phyloP scores from a whole-genome alignment of 2,113 vertebrate species.

The Progne subis region DNA sequence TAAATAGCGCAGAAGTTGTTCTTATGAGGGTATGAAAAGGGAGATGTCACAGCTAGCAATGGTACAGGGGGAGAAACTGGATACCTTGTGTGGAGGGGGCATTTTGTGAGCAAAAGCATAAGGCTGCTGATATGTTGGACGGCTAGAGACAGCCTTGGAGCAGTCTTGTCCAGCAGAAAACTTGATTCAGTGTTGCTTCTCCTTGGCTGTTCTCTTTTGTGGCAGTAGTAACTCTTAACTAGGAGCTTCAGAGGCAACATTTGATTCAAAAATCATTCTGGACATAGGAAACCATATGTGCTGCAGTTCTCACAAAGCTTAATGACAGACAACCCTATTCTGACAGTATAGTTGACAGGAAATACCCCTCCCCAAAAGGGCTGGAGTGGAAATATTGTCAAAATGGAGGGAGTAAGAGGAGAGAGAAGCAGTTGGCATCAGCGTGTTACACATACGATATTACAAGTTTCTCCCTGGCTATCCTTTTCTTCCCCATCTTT shows the following conservation, averaged over 20 bases:
- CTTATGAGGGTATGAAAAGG: fast-evolving
- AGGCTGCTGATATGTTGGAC: fast-evolving
- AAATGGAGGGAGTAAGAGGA: background rate
- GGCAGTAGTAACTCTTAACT: background rate
- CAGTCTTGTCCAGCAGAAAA: background rate
- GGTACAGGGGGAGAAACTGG: background rate
- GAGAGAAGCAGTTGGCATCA: background rate
- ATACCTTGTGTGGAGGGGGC: background rate
- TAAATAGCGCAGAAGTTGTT: background rate
- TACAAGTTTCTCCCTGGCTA: background rate
- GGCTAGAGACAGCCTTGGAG: background rate
- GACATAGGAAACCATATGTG: background rate
- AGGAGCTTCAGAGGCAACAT: background rate
- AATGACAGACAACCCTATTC: background rate
- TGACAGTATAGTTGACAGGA: background rate
- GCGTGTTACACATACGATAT: background rate
- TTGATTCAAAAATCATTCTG: background rate
- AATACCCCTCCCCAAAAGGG: background rate
- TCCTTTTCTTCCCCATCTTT: background rate
- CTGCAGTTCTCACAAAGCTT: background rate
- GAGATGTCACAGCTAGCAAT: background rate
- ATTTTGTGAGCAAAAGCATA: background rate
- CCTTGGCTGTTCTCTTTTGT: background rate
- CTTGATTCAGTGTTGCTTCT: background rate
- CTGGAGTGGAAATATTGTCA: background rate